phyloP scores from a whole-genome alignment of 2,888 invertebrate genomes.

The Trichogramma dendrolimi region DNA sequence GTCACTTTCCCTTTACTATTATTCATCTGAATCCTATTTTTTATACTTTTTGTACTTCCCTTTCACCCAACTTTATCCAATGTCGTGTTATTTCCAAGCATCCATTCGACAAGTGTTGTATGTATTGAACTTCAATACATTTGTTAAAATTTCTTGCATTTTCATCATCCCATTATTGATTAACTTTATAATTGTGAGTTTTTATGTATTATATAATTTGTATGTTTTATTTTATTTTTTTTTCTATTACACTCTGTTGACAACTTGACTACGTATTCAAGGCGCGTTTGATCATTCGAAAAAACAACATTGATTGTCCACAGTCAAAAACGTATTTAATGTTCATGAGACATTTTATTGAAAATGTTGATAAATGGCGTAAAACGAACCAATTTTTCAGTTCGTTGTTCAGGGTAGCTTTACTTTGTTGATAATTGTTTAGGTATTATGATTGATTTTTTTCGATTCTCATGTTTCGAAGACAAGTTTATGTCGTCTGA shows the following conservation, averaged over 20 bases:
- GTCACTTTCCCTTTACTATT: slow-evolving; percentile 41
- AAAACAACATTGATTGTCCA: slow-evolving; percentile 9
- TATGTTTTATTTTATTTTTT: slow-evolving; percentile 23
- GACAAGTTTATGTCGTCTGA: background rate
- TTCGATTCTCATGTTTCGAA: slow-evolving; percentile 25
- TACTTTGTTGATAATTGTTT: slow-evolving; percentile 25
- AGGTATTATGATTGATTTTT: slow-evolving; percentile 13
- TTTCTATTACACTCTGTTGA: slow-evolving; percentile 22
- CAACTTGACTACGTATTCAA: slow-evolving; percentile 28
- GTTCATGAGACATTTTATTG: slow-evolving; percentile 14
- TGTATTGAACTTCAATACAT: background rate
- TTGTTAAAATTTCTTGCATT: slow-evolving; percentile 10
- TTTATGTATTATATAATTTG: slow-evolving; percentile 24
- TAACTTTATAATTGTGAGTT: slow-evolving; percentile 11
- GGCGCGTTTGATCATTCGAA: slow-evolving; percentile 25
- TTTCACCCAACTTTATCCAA: slow-evolving; percentile 1
- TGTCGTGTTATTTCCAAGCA: background rate
- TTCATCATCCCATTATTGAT: background rate
- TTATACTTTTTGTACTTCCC: slow-evolving; percentile 10
- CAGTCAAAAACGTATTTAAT: slow-evolving; percentile 11
- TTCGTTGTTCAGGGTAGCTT: slow-evolving; percentile 14
- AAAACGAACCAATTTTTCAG: slow-evolving; percentile 14
- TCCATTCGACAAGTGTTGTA: background rate
- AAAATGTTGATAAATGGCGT: slow-evolving; percentile 12
- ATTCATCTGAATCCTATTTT: background rate